Base-by-base conservation (phyloP, 2,888 invertebrate species). In the Cryptus viduatorius region DNA sequence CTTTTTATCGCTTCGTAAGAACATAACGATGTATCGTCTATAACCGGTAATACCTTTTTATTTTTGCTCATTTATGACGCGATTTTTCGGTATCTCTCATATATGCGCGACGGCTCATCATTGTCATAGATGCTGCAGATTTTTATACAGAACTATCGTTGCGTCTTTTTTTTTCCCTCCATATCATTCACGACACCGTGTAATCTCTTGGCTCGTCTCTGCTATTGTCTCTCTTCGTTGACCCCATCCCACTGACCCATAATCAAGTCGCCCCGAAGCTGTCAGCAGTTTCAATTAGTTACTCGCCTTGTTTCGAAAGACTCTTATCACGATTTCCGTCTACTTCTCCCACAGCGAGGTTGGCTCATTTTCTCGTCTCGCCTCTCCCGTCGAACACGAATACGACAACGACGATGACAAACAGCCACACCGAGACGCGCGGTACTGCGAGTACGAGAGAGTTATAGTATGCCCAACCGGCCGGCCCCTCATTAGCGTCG, bases 401-500 rank as follows among this genome's bases (percentile, higher is more conserved):
- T 71, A 56, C 65, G 83, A 78, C 78, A 79, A 79, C 79, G 79
- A 71, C 50, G 75, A 71, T 53, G 82, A 82, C 78, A 59, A 82
- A 65, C 31, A 61, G 65, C 42, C 48, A 75, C 48, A 31, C 61
- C 46, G 64, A 44, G 59, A 56, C n/a, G 42, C 12, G 29, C 12
- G 59, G 3, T 19, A 19, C 12, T 12, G 29, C 10, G 24, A 19
- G 48, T 4, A 3, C 29, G 59, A 31, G 56, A 31, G 56, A 64
- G 64, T 46, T 37, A 14, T 10, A 75, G 64, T 48, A 48, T 16
- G 46, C 64, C 64, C 59, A 24, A 37, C 65, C 56, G 16, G 69
- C 56, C 78, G 84, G 76, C 81, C 85, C 83, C 84, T 86, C 86
- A 86, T 86, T 86, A 86, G 86, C 71, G 69, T 67, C 85, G 71